Conservation (phyloP, 2,888 invertebrate genomes). For the Eucera pruinosa region DNA sequence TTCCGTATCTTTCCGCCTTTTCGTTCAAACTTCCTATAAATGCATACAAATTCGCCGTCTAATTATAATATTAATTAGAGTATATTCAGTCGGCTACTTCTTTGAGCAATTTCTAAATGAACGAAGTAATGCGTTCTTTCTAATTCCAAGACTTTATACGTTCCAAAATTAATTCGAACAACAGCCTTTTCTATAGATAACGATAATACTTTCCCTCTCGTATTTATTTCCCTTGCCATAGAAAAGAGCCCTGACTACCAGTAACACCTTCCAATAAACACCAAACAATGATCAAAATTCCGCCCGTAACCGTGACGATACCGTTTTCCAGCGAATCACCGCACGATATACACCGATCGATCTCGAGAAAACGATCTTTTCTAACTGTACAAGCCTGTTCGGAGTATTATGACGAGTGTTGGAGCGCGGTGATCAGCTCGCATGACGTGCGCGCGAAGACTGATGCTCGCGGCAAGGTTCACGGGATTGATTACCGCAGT, state of each 20-base stretch:
- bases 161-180: too few relatives aligned
- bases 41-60: too few relatives aligned
- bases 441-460: slow-evolving; percentile 59
- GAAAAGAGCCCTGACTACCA: too few relatives aligned
- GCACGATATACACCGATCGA: not conserved
- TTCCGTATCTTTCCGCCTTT: too few relatives aligned
- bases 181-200: too few relatives aligned
- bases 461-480: slow-evolving; percentile 70
- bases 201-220: not conserved
- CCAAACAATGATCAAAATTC: not conserved
- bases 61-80: too few relatives aligned
- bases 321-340: not conserved
- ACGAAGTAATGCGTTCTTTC: not conserved
- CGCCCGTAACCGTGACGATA: not conserved
- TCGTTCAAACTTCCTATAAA: too few relatives aligned
- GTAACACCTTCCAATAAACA: not conserved
- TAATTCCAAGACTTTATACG: too few relatives aligned
- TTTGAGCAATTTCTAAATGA: not conserved
- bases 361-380: slow-evolving; percentile 10
- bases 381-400: slow-evolving; percentile 15
- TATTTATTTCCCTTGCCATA: too few relatives aligned
- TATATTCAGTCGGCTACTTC: too few relatives aligned
- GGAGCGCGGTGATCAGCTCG: slow-evolving; percentile 29
- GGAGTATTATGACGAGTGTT: slow-evolving; percentile 20
- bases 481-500: slow-evolving; percentile 72